Evolutionary conservation across 2,113 vertebrate species (phyloP).

Genomic region (Suncus etruscus): DNA sequence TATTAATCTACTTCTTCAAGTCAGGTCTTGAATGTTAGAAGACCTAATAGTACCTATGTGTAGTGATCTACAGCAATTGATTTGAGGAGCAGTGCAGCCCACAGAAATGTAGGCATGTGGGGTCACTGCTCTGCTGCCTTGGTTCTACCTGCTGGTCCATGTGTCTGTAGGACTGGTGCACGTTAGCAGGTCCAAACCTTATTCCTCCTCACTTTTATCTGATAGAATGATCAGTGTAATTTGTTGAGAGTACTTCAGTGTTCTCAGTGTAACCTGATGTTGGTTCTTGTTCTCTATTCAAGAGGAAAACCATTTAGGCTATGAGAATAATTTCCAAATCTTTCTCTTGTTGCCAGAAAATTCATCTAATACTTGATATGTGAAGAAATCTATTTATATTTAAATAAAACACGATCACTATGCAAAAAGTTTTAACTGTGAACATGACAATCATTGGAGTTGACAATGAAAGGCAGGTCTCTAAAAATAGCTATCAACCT

Average conservation of each 20-base stretch:
- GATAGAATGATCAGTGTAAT: too few species aligned
- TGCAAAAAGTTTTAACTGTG: slow-evolving; percentile 34
- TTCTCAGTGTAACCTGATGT: neutral
- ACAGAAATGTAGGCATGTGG: too few species aligned
- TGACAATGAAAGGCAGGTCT: neutral
- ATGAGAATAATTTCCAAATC: neutral
- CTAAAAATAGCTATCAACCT: neutral
- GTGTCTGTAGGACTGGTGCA: too few species aligned
- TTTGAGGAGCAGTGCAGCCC: too few species aligned
- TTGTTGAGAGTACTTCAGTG: neutral
- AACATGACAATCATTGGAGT: neutral
- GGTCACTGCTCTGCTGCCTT: too few species aligned
- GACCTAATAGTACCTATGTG: neutral
- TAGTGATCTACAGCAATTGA: neutral
- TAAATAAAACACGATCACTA: neutral
- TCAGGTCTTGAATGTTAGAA: slow-evolving; percentile 17
- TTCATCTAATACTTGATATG: neutral
- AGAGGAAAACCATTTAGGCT: too few species aligned
- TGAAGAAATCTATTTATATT: neutral
- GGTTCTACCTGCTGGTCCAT: too few species aligned
- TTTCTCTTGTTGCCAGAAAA: slow-evolving; percentile 20
- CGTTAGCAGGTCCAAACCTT: neutral
- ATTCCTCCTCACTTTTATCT: neutral
- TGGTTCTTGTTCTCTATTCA: neutral
- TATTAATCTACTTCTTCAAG: neutral